Percentiles rank a stretch among this genome's conserved stretches.
These are phyloP conservation scores for Seladonia tumulorum DNA, from an alignment of 2,888 invertebrate species.

Conservation along the genomic window DNA sequence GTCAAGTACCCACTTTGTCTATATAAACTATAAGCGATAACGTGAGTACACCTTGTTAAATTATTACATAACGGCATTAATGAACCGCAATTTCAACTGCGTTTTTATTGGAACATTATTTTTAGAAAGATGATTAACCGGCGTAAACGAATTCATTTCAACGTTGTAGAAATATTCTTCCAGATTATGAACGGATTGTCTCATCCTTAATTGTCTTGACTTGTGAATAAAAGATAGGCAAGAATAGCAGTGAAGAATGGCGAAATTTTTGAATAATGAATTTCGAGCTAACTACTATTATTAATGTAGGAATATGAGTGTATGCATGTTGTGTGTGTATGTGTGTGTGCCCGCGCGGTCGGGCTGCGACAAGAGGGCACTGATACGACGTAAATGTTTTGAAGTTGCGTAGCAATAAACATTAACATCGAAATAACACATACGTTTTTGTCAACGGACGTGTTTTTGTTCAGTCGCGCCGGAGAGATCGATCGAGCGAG, in stretches of 20 bases:
- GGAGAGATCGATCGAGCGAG: too few relatives aligned
- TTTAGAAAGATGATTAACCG: not conserved
- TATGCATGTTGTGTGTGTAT: too few relatives aligned
- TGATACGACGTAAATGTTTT: too few relatives aligned
- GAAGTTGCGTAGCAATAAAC: too few relatives aligned
- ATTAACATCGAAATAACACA: too few relatives aligned
- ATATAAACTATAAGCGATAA: not conserved
- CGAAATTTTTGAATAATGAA: not conserved
- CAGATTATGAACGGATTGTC: not conserved
- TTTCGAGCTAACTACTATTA: not conserved
- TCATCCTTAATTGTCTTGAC: not conserved
- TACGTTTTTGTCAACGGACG: too few relatives aligned
- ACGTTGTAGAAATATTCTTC: not conserved
- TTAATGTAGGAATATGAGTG: too few relatives aligned
- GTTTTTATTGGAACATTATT: not conserved
- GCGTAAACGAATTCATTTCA: not conserved
- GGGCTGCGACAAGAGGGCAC: too few relatives aligned
- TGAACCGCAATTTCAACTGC: not conserved
- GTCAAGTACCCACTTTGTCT: not conserved
- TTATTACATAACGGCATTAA: not conserved
- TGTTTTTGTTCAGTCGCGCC: too few relatives aligned
- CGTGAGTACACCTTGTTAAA: not conserved
- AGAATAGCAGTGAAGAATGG: not conserved
- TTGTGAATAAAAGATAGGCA: not conserved
- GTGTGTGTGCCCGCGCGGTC: too few relatives aligned